Percentiles rank a stretch among this genome's conserved stretches.
Evolutionary conservation across 1,140 invertebrate species (phyloP).

Genomic region (Drosophila saltans): DNA sequence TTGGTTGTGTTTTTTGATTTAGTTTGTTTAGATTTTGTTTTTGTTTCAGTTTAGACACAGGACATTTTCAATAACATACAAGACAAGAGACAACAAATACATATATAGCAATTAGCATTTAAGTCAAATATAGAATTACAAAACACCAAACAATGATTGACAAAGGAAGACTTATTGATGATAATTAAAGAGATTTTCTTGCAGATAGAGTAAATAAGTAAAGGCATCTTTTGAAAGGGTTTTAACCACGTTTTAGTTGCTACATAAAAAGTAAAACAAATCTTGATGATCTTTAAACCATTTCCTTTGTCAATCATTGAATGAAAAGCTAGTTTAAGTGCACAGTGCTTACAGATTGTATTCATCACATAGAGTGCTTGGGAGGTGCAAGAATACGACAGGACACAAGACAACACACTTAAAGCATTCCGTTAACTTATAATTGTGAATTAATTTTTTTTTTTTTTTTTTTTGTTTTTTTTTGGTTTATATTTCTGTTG

Average conservation of each 20-base stretch:
- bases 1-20: conserved; percentile 20
- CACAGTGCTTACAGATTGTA: conserved; percentile 14
- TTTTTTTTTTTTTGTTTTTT: background rate
- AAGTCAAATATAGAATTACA: conserved; percentile 52
- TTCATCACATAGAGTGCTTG: conserved; percentile 16
- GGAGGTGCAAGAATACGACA: conserved; percentile 19
- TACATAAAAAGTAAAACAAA: no score
- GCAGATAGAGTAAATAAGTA: no score
- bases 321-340: conserved; percentile 1
- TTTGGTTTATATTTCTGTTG: conserved; percentile 35
- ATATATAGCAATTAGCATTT: conserved; percentile 55
- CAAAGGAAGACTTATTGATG: background rate
- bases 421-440: conserved; percentile 64
- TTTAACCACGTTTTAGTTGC: no score
- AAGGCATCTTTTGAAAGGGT: no score
- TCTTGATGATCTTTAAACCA: no score
- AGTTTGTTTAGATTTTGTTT: conserved; percentile 50
- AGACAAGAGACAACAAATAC: conserved; percentile 63
- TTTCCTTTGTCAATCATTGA: conserved; percentile 8
- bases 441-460: conserved; percentile 24
- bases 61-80: conserved; percentile 59
- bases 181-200: no score
- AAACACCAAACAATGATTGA: conserved; percentile 24
- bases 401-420: conserved; percentile 66
- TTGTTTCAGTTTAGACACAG: conserved; percentile 53